phyloP scores from a whole-genome alignment of 2,797 vertebrate species.

The Erpetoichthys calabaricus region DNA sequence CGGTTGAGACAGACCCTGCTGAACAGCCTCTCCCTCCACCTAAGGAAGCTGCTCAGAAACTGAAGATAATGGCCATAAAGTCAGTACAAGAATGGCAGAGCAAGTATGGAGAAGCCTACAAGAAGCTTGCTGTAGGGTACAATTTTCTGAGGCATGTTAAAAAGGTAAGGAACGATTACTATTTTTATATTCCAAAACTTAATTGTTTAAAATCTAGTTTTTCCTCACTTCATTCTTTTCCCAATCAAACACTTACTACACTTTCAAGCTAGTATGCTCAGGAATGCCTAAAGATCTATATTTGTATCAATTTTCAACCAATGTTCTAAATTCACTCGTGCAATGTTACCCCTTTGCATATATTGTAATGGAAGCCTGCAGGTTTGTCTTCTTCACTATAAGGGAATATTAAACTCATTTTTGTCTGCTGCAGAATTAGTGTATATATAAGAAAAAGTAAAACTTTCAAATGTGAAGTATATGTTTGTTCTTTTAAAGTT shows the following conservation, averaged over 20 bases:
- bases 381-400: too few relatives aligned
- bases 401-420: too few relatives aligned
- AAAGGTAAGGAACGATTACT: constrained; percentile 51
- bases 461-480: too few relatives aligned
- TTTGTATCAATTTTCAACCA: too few relatives aligned
- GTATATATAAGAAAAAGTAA: too few relatives aligned
- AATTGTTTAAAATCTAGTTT: background rate
- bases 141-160: constrained; percentile 78
- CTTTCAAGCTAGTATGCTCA: background rate
- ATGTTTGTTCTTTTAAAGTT: too few relatives aligned
- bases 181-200: background rate
- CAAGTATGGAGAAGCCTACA: constrained; percentile 69
- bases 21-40: constrained; percentile 80
- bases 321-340: too few relatives aligned
- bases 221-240: background rate
- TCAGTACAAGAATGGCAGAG: constrained; percentile 68
- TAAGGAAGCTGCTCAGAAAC: constrained; percentile 61
- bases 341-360: too few relatives aligned
- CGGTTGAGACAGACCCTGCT: constrained; percentile 60
- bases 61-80: constrained; percentile 54
- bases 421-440: too few relatives aligned
- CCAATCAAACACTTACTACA: background rate
- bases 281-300: too few relatives aligned
- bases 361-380: too few relatives aligned
- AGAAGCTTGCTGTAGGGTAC: constrained; percentile 78